Percentiles rank a stretch among this genome's conserved stretches.
Evolutionary conservation across 1,140 invertebrate genomes (phyloP).

Genomic region (Phortica variegata): DNA sequence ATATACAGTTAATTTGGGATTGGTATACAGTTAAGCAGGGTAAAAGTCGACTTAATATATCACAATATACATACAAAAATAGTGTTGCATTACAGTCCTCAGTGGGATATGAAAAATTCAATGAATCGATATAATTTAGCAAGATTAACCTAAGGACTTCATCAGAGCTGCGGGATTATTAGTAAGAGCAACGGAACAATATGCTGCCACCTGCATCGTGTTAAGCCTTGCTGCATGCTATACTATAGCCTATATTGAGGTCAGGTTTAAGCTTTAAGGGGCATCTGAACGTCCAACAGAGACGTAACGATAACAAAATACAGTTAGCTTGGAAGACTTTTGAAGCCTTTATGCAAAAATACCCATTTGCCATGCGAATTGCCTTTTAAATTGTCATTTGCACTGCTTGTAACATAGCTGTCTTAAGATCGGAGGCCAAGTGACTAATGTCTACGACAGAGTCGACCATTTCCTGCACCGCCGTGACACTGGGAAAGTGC

Average conservation of each 20-base stretch:
- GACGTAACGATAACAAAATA: too few species aligned
- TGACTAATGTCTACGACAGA: constrained; percentile 80
- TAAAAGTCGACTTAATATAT: constrained; percentile 30
- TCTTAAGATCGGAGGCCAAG: constrained; percentile 73
- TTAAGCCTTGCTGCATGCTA: too few species aligned
- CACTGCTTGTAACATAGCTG: constrained; percentile 64
- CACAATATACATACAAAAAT: constrained; percentile 40
- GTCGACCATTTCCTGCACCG: constrained; percentile 92
- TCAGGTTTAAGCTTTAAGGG: too few species aligned
- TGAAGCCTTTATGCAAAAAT: constrained; percentile 8
- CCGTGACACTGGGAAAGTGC: constrained; percentile 85
- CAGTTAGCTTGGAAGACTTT: constrained; percentile 41
- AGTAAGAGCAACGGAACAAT: constrained; percentile 27
- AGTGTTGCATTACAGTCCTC: too few species aligned
- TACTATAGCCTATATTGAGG: too few species aligned
- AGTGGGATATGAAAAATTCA: too few species aligned
- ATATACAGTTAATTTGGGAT: too few species aligned
- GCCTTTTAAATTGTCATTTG: constrained; percentile 32
- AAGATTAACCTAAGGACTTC: not conserved
- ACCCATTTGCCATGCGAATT: constrained; percentile 1
- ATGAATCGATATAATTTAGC: too few species aligned
- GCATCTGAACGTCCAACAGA: too few species aligned
- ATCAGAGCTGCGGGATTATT: constrained; percentile 26
- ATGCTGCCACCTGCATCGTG: too few species aligned
- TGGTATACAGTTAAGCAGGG: too few species aligned